Percentiles rank a stretch among this genome's conserved stretches.
Evolutionary conservation across 2,797 vertebrate genomes (phyloP).

Genomic region (Pelodytes ibericus): DNA sequence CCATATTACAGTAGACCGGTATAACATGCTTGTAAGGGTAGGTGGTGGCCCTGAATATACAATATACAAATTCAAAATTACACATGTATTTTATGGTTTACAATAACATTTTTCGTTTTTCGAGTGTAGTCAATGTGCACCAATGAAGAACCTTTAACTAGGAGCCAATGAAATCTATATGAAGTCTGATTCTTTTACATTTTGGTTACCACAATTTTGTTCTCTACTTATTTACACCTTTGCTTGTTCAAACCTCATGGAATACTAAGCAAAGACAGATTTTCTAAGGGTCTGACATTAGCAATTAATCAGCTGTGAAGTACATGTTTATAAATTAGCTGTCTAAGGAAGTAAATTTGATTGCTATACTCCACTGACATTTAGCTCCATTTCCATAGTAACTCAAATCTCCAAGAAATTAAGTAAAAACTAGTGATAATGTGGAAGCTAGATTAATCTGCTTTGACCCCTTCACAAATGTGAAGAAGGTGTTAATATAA

Average conservation of each 20-base stretch:
- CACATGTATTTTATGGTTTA: too few species aligned
- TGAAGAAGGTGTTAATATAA: slow-evolving; percentile 25
- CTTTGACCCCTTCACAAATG: slow-evolving; percentile 21
- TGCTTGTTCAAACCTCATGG: neutral
- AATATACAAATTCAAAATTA: too few species aligned
- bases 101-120: neutral
- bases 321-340: slow-evolving; percentile 56
- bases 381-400: slow-evolving; percentile 41
- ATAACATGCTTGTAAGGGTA: too few species aligned
- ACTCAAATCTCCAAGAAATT: slow-evolving; percentile 45
- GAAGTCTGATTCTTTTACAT: neutral
- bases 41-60: too few species aligned
- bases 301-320: slow-evolving; percentile 55
- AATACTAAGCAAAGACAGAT: slow-evolving; percentile 22
- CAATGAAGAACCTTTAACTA: neutral
- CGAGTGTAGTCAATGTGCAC: neutral
- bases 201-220: slow-evolving; percentile 17
- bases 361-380: slow-evolving; percentile 49
- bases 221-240: slow-evolving; percentile 33
- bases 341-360: slow-evolving; percentile 47
- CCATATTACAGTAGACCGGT: too few species aligned
- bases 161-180: neutral
- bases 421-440: slow-evolving; percentile 30
- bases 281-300: slow-evolving; percentile 44
- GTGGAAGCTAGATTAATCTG: slow-evolving; percentile 12